Base-by-base conservation (phyloP, 2,113 vertebrate species). In the Engraulis encrasicolus region DNA sequence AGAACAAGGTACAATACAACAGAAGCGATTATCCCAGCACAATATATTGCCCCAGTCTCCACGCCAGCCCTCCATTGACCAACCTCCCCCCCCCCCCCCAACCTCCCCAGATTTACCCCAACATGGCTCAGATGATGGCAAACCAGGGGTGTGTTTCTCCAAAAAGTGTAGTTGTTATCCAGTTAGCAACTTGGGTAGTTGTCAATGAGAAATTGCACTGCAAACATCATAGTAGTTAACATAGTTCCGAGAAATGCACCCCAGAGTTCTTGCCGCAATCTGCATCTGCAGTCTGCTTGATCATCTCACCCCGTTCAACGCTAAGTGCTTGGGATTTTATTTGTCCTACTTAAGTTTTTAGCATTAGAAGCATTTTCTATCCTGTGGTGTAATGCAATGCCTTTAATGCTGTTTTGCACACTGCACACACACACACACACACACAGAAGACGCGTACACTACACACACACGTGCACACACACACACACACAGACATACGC, bases 1-100 rank as follows among this genome's bases (percentile, higher is more conserved):
- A 93, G 86, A 95, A 94, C 81, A 95, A 96, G 95, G 95, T 96
- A 90, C 84, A 87, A 37, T 27, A 82, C n/a, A 27, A 15, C 50
- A 85, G 18, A 37, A 49, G 17, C 34, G 11, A 52, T 6, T 6
- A 31, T 31, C 23, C 27, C 6, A 9, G 23, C 40, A 45, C 40
- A n/a, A n/a, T n/a, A n/a, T n/a, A 45, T 45, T 45, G 40, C 40
- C n/a, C n/a, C n/a, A n/a, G n/a, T n/a, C n/a, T 45, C 40, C 40
- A 9, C 40, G 9, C 40, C 9, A 9, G 40, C 40, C 40, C 40
- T 45, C 4, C 9, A 23, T n/a, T 20, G 1, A 7, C 52, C 54
- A n/a, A n/a, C n/a, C n/a, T n/a, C 19, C 54, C 19, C 2, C 20
- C 58, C 58, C 58, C 58, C 58, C 23, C 1, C 61, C 27, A 0